Evolutionary conservation across 2,797 vertebrate genomes (phyloP).

Genomic region (Miichthys miiuy): DNA sequence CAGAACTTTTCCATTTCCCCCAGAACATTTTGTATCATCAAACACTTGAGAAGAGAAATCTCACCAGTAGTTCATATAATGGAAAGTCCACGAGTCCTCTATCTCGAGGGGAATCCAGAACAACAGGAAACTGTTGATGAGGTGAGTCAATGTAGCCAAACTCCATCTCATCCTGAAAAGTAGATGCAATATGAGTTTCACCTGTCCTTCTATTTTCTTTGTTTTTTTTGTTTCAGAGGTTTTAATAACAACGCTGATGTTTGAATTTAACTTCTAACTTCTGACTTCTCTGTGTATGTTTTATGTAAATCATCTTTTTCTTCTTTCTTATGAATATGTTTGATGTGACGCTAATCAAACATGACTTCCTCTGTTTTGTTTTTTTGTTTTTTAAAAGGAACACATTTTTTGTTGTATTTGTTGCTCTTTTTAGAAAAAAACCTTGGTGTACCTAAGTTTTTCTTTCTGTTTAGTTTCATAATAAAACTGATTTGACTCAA

Average conservation of each 20-base stretch:
- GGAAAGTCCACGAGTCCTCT: constrained; percentile 88
- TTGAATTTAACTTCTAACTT: too few species aligned
- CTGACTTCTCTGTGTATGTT: neutral
- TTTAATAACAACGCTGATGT: neutral
- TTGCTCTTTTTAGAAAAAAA: neutral
- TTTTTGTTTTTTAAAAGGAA: neutral
- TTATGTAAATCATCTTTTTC: neutral
- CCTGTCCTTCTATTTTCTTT: too few species aligned
- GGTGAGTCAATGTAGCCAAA: constrained; percentile 94
- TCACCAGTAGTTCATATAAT: constrained; percentile 87
- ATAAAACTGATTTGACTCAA: neutral
- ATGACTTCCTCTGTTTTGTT: too few species aligned
- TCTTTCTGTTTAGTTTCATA: neutral
- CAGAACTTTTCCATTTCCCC: neutral
- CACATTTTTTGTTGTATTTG: neutral
- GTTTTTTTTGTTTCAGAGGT: too few species aligned
- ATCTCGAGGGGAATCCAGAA: constrained; percentile 94
- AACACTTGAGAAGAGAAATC: neutral
- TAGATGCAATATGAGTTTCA: neutral
- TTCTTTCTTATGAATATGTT: neutral
- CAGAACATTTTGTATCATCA: neutral
- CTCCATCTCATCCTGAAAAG: constrained; percentile 93
- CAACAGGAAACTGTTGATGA: constrained; percentile 90
- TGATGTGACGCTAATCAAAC: neutral
- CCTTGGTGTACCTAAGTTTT: neutral